phyloP scores from a whole-genome alignment of 2,797 vertebrate genomes.

The Borostomias antarcticus region DNA sequence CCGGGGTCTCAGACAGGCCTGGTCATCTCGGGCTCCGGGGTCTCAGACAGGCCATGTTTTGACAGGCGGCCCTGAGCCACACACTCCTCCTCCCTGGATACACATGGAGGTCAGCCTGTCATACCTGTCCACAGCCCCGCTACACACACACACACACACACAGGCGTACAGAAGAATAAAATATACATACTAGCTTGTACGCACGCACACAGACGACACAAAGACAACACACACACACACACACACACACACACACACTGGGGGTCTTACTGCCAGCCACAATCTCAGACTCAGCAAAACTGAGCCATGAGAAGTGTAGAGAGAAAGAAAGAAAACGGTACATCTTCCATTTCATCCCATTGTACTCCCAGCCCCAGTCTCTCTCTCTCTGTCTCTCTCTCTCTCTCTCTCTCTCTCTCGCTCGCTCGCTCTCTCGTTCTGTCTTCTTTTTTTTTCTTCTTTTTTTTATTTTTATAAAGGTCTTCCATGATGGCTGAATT shows the following conservation, averaged over 20 bases:
- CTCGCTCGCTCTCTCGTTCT: too few species aligned
- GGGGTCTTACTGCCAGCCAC: conserved; percentile 50
- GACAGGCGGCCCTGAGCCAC: conserved; percentile 71
- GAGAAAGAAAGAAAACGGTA: conserved; percentile 42
- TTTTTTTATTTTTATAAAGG: too few species aligned
- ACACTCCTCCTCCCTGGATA: conserved; percentile 66
- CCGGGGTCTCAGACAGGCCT: conserved; percentile 29
- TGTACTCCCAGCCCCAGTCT: conserved; percentile 45
- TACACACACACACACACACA: not conserved
- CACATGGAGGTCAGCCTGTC: conserved; percentile 71
- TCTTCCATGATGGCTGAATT: conserved; percentile 40
- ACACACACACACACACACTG: not conserved
- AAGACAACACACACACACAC: not conserved
- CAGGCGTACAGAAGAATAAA: conserved; percentile 14
- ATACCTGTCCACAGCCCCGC: conserved; percentile 64
- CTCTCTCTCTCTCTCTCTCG: too few species aligned
- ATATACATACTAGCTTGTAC: not conserved
- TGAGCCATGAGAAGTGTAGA: conserved; percentile 55
- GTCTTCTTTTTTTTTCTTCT: too few species aligned
- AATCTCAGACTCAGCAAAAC: conserved; percentile 60
- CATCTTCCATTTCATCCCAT: conserved; percentile 41
- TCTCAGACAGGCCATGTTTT: conserved; percentile 63
- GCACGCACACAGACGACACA: not conserved
- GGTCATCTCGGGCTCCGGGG: conserved; percentile 41
- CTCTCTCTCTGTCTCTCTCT: too few species aligned